Evolutionary conservation across 2,113 vertebrate species (phyloP).

Genomic region (Microtus ochrogaster): DNA sequence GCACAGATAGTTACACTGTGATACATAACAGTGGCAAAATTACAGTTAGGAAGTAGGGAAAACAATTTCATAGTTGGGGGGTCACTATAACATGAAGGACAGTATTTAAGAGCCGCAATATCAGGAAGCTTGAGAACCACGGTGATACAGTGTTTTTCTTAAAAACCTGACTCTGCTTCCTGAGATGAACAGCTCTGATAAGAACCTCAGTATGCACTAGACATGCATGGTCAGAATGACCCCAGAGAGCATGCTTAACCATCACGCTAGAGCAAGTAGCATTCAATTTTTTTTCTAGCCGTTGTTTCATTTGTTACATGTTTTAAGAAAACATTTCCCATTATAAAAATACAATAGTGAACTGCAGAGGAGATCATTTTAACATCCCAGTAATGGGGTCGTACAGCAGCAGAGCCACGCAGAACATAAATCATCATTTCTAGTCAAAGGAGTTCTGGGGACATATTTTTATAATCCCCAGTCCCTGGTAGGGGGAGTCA

Average conservation of each 20-base stretch:
- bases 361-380: not conserved
- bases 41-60: not conserved
- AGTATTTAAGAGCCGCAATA: not conserved
- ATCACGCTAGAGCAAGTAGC: not conserved
- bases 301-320: not conserved
- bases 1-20: not conserved
- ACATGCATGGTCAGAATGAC: not conserved
- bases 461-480: not conserved
- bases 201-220: too few species aligned
- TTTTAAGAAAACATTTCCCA: not conserved
- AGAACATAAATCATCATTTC: not conserved
- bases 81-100: not conserved
- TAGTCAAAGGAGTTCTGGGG: not conserved
- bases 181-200: not conserved
- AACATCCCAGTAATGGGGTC: not conserved
- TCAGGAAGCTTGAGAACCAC: not conserved
- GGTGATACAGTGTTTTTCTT: not conserved
- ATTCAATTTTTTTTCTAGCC: not conserved
- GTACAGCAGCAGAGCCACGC: not conserved
- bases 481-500: not conserved
- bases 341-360: not conserved
- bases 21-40: not conserved
- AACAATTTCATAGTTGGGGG: not conserved
- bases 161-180: not conserved
- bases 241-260: not conserved